phyloP scores from a whole-genome alignment of 2,113 vertebrate genomes.

The Hippocampus mohnikei region DNA sequence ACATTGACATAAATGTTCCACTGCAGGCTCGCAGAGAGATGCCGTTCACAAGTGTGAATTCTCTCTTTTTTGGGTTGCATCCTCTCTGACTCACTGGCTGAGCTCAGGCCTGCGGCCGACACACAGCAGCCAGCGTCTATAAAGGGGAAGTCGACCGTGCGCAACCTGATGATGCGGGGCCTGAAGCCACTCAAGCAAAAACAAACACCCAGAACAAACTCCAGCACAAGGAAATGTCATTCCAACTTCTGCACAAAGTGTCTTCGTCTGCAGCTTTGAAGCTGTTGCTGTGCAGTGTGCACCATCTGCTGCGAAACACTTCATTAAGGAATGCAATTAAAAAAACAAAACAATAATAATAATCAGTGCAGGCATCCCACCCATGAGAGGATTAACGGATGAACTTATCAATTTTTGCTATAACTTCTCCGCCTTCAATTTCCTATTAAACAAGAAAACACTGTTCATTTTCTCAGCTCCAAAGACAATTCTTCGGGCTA shows the following conservation, averaged over 20 bases:
- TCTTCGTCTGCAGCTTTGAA: constrained; percentile 23
- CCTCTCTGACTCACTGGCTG: background rate
- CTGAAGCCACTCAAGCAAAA: background rate
- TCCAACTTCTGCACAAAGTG: background rate
- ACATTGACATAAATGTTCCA: background rate
- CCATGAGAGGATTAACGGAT: constrained; percentile 33
- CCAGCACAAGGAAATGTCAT: background rate
- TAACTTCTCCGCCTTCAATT: constrained; percentile 10
- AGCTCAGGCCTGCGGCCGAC: background rate
- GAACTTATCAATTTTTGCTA: constrained; percentile 27
- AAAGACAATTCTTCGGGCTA: background rate
- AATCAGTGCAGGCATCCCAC: constrained; percentile 24
- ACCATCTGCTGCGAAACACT: constrained; percentile 36
- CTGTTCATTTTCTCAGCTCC: background rate
- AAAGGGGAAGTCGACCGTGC: constrained; percentile 17
- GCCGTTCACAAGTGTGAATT: no score
- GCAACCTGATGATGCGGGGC: background rate
- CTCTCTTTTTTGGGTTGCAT: background rate
- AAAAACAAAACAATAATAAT: background rate
- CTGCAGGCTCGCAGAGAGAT: background rate
- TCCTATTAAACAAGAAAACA: constrained; percentile 20
- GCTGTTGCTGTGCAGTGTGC: constrained; percentile 10
- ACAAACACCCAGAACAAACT: background rate
- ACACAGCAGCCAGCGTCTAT: background rate
- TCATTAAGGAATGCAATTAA: constrained; percentile 55